phyloP scores from a whole-genome alignment of 2,888 invertebrate species.

The Andrena bicolor region DNA sequence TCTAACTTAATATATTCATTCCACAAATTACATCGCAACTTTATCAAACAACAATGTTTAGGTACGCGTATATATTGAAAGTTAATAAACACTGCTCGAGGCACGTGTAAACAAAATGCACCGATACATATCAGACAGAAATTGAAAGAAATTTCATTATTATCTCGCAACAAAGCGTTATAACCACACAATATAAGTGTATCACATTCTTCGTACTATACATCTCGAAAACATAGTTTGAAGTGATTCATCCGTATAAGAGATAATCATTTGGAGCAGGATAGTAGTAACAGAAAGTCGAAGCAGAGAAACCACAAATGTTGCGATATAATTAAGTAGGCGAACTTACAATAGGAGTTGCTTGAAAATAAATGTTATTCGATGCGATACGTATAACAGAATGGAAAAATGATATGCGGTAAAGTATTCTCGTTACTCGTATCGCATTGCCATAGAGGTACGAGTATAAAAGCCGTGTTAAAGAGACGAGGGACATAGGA shows the following conservation, averaged over 20 bases:
- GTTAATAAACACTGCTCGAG: neutral
- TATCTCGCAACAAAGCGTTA: neutral
- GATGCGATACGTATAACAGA: neutral
- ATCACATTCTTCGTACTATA: neutral
- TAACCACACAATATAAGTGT: neutral
- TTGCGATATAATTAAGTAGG: neutral
- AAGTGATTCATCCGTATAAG: neutral
- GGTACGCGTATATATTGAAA: neutral
- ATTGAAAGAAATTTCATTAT: neutral
- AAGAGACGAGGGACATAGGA: neutral
- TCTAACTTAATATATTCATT: conserved; percentile 7
- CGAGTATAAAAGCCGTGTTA: neutral
- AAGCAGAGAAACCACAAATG: neutral
- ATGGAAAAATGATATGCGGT: neutral
- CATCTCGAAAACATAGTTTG: neutral
- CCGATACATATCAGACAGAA: conserved; percentile 20
- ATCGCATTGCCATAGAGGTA: neutral
- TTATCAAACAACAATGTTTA: neutral
- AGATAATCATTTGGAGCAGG: neutral
- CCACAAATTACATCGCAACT: conserved; percentile 14
- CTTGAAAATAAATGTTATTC: neutral
- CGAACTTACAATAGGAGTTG: neutral
- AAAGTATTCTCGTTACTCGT: neutral
- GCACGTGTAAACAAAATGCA: conserved; percentile 29
- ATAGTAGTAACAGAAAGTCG: neutral